Evolutionary conservation across 2,888 invertebrate genomes (phyloP).

Genomic region (Lutraria lutraria): DNA sequence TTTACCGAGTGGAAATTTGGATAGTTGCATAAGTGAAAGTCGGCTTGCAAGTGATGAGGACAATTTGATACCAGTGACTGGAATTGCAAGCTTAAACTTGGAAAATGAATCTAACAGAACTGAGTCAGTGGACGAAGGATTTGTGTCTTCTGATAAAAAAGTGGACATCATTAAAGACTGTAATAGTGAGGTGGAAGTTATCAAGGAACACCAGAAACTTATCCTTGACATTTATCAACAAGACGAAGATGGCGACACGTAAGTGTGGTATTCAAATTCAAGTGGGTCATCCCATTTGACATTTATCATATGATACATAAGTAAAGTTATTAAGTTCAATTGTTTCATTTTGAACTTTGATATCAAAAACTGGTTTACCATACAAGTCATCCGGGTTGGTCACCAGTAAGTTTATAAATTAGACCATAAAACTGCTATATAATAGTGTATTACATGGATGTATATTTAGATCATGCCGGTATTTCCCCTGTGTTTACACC

Average conservation of each 20-base stretch:
- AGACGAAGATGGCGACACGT: slow-evolving; percentile 83
- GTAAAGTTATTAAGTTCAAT: not conserved
- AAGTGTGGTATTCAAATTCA: slow-evolving; percentile 59
- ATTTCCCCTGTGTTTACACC: slow-evolving; percentile 41
- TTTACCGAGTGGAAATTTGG: slow-evolving; percentile 31
- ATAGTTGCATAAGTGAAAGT: slow-evolving; percentile 29
- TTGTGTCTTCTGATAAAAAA: slow-evolving; percentile 46
- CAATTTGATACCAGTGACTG: slow-evolving; percentile 11
- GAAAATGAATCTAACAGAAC: slow-evolving; percentile 25
- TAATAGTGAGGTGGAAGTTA: not conserved
- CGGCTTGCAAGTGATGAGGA: slow-evolving; percentile 31
- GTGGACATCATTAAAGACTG: slow-evolving; percentile 7
- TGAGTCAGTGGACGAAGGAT: slow-evolving; percentile 56
- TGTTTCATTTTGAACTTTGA: too few relatives aligned
- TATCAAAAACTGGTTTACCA: too few relatives aligned
- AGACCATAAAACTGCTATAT: not conserved
- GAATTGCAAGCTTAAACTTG: slow-evolving; percentile 39
- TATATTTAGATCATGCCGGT: slow-evolving; percentile 54
- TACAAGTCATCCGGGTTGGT: not conserved
- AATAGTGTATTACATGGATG: slow-evolving; percentile 53
- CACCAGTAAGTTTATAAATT: not conserved
- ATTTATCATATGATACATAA: not conserved
- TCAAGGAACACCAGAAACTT: slow-evolving; percentile 21
- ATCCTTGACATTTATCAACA: slow-evolving; percentile 69
- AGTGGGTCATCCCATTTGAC: too few relatives aligned